Conservation (phyloP, 2,113 vertebrate species). For the Puma concolor region DNA sequence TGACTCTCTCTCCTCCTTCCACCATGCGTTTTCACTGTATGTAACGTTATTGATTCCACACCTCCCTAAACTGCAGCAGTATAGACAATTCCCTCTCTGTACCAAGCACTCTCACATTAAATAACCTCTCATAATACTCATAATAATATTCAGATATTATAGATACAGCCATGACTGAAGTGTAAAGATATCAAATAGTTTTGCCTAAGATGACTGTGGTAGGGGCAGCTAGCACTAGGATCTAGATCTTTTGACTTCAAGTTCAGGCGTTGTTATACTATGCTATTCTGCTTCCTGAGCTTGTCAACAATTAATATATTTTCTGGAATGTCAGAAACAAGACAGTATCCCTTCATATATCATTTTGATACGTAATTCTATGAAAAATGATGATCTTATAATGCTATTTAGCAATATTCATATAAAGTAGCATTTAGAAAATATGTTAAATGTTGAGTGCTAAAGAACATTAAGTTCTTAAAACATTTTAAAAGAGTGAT, state of each 20-base stretch:
- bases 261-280: neutral
- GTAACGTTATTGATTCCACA: neutral
- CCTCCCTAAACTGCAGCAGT: neutral
- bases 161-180: neutral
- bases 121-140: neutral
- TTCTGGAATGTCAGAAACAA: neutral
- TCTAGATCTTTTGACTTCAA: neutral
- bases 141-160: fast-evolving
- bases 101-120: neutral
- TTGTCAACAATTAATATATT: neutral
- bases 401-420: neutral
- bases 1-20: neutral
- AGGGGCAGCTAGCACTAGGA: neutral
- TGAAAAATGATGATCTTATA: neutral
- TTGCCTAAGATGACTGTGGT: neutral
- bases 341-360: neutral
- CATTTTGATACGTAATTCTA: neutral
- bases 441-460: neutral
- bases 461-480: conserved; percentile 37
- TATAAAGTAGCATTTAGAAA: neutral
- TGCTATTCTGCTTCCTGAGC: neutral
- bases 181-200: neutral
- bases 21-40: neutral
- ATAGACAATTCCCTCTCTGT: neutral
- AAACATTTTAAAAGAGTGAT: conserved; percentile 78